These are phyloP conservation scores for Bovichtus diacanthus DNA, from an alignment of 2,797 vertebrate genomes.

Conservation along the genomic window DNA sequence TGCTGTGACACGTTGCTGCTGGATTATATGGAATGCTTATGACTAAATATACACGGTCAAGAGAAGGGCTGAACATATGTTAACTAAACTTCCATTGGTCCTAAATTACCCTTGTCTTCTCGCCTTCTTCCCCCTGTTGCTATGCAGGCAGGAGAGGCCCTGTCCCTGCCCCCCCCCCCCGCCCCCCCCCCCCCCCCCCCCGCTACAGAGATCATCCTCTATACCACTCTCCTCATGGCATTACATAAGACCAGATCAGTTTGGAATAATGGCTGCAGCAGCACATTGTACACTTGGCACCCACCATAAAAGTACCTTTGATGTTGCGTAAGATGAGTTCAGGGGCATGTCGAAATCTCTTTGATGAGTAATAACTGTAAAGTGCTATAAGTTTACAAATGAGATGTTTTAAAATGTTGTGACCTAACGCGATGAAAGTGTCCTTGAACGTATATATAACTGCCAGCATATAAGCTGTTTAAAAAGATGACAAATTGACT, in stretches of 20 bases:
- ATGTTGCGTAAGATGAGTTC: slow-evolving; percentile 45
- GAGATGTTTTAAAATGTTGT: neutral
- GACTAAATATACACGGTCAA: slow-evolving; percentile 42
- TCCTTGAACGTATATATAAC: neutral
- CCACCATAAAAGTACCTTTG: slow-evolving; percentile 33
- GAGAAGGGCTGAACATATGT: slow-evolving; percentile 62
- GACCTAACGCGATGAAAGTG: neutral
- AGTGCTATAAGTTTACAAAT: neutral
- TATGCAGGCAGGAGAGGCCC: slow-evolving; percentile 12
- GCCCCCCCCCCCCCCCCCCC: neutral
- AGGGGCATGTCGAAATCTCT: slow-evolving; percentile 15
- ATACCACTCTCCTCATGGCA: slow-evolving; percentile 41
- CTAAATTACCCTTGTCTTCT: slow-evolving; percentile 33
- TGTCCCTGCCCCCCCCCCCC: neutral
- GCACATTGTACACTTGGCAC: slow-evolving; percentile 54
- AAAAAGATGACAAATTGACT: neutral
- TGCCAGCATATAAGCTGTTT: neutral
- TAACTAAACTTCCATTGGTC: slow-evolving; percentile 38
- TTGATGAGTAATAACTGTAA: slow-evolving; percentile 2
- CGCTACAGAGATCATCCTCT: slow-evolving; percentile 51
- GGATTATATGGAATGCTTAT: slow-evolving; percentile 66
- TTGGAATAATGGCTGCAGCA: slow-evolving; percentile 56
- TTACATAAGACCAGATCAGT: slow-evolving; percentile 74
- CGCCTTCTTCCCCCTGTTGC: slow-evolving; percentile 30
- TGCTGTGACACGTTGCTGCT: neutral